Evolutionary conservation across 2,113 vertebrate species (phyloP).

Genomic region (Lagenorhynchus albirostris): DNA sequence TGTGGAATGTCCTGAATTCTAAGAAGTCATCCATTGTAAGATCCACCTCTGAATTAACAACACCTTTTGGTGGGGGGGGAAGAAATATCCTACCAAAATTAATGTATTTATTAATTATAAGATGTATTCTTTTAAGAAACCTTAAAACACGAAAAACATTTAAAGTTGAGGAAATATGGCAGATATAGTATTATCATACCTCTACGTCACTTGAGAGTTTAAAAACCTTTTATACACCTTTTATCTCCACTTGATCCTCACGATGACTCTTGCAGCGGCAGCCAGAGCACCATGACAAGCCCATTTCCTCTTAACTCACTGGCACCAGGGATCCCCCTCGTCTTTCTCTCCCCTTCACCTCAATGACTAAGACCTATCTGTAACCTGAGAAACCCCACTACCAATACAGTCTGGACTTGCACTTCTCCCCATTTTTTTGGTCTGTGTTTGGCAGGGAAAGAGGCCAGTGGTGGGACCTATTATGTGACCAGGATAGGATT

Average conservation of each 20-base stretch:
- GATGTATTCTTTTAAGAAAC: neutral
- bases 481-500: too few relatives aligned
- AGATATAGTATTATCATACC: neutral
- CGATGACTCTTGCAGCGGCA: neutral
- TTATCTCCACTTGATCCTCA: neutral
- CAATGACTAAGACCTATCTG: neutral
- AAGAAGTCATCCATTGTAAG: neutral
- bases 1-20: neutral
- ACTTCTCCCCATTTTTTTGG: neutral
- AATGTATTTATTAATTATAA: neutral
- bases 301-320: neutral
- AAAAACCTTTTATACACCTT: neutral
- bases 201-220: neutral
- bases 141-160: neutral
- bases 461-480: neutral
- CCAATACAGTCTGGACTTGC: neutral
- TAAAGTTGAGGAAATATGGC: neutral
- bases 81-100: neutral
- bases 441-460: neutral
- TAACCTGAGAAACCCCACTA: neutral
- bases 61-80: neutral
- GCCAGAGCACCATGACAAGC: neutral
- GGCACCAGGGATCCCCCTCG: neutral
- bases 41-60: neutral
- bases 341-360: neutral